Conservation (phyloP, 2,888 invertebrate species). For the Agapostemon virescens region DNA sequence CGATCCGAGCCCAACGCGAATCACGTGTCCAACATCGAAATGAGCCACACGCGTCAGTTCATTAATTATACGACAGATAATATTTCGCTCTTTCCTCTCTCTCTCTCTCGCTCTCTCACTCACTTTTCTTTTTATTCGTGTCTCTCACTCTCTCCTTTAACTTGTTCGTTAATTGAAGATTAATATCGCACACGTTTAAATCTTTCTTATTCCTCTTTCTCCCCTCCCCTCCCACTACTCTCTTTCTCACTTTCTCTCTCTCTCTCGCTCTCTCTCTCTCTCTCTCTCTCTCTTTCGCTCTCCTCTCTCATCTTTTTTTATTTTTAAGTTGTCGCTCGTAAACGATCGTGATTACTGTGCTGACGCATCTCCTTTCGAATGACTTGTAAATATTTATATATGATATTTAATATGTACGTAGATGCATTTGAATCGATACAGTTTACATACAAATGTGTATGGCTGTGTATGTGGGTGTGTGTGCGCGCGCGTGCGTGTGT, state of each 20-base stretch:
- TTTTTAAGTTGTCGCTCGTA: slow-evolving; percentile 35
- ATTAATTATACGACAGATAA: slow-evolving; percentile 73
- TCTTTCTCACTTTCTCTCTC: slow-evolving; percentile 7
- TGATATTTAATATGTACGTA: slow-evolving; percentile 58
- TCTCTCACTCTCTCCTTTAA: slow-evolving; percentile 45
- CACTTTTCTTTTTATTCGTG: slow-evolving; percentile 15
- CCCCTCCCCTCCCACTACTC: slow-evolving; percentile 31
- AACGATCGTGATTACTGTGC: slow-evolving; percentile 42
- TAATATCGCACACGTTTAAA: not conserved
- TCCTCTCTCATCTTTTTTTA: not conserved
- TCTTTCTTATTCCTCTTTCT: slow-evolving; percentile 9
- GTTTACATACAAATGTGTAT: slow-evolving; percentile 57
- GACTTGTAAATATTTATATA: slow-evolving; percentile 56
- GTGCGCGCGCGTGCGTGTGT: too few relatives aligned
- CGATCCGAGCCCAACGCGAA: slow-evolving; percentile 59
- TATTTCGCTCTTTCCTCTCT: slow-evolving; percentile 61
- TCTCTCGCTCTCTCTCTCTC: not conserved
- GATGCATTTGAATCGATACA: slow-evolving; percentile 58
- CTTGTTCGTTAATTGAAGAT: slow-evolving; percentile 6
- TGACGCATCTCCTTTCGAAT: slow-evolving; percentile 43
- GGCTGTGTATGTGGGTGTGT: too few relatives aligned
- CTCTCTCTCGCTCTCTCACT: not conserved
- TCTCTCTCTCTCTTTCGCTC: slow-evolving; percentile 38
- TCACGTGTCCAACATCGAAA: slow-evolving; percentile 53
- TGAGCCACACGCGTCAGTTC: slow-evolving; percentile 58